Percentiles rank a stretch among this genome's conserved stretches.
Conservation (phyloP, 1,140 invertebrate species). For the Semibalanus balanoides region DNA sequence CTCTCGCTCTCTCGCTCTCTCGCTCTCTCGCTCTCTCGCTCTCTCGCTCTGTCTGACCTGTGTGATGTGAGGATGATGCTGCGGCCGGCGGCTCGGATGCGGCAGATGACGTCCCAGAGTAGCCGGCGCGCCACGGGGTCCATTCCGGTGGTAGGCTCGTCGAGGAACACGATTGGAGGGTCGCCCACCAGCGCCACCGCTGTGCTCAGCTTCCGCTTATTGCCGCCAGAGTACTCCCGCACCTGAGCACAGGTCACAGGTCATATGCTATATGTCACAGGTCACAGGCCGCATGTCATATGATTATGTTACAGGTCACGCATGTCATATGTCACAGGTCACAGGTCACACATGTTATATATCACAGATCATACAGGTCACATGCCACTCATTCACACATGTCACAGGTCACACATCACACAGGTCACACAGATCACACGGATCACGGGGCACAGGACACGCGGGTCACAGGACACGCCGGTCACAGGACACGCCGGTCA, state of each 20-base stretch:
- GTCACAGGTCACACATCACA: no score
- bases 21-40: no score
- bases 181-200: slow-evolving; percentile 84
- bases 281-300: not conserved
- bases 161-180: slow-evolving; percentile 72
- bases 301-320: not conserved
- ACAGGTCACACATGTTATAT: no score
- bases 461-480: no score
- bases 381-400: no score
- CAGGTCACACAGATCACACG: no score
- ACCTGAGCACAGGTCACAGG: not conserved
- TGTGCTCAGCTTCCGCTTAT: slow-evolving; percentile 86
- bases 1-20: no score
- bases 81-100: slow-evolving; percentile 24
- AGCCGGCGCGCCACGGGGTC: slow-evolving; percentile 79
- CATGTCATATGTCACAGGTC: no score
- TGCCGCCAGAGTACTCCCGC: slow-evolving; percentile 66
- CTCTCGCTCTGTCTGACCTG: slow-evolving; percentile 18
- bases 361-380: no score
- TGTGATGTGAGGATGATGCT: slow-evolving; percentile 21
- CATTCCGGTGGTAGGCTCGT: slow-evolving; percentile 72
- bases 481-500: no score
- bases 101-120: slow-evolving; percentile 69
- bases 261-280: not conserved
- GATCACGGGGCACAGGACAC: no score